These are phyloP conservation scores for Malurus melanocephalus DNA, from an alignment of 2,113 vertebrate genomes.

Conservation along the genomic window DNA sequence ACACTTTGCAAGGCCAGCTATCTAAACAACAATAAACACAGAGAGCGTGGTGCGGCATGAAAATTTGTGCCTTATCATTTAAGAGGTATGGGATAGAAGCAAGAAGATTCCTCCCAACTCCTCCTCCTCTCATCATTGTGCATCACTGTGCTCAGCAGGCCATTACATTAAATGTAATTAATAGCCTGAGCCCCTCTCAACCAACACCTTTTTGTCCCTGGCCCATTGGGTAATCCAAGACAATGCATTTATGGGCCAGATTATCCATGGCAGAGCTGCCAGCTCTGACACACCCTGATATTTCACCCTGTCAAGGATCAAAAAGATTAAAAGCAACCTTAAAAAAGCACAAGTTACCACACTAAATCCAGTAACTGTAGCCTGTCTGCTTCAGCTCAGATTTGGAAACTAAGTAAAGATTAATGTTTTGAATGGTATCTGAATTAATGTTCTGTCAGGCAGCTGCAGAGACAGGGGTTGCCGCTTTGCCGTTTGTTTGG, in stretches of 20 bases:
- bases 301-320: constrained; percentile 9
- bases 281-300: background rate
- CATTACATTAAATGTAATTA: background rate
- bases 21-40: constrained; percentile 29
- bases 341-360: background rate
- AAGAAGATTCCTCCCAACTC: background rate
- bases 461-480: background rate
- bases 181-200: background rate
- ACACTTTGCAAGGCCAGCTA: background rate
- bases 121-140: background rate
- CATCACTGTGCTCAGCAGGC: background rate
- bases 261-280: background rate
- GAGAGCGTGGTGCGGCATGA: background rate
- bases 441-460: constrained; percentile 12
- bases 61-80: background rate
- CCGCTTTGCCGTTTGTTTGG: background rate
- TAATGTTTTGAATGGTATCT: background rate
- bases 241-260: background rate
- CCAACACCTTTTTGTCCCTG: background rate
- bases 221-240: background rate
- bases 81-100: background rate
- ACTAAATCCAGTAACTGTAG: constrained; percentile 3
- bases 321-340: constrained; percentile 28
- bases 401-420: constrained; percentile 37
- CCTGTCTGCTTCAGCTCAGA: background rate